Conservation (phyloP, 2,113 vertebrate genomes). For the Nibea albiflora region DNA sequence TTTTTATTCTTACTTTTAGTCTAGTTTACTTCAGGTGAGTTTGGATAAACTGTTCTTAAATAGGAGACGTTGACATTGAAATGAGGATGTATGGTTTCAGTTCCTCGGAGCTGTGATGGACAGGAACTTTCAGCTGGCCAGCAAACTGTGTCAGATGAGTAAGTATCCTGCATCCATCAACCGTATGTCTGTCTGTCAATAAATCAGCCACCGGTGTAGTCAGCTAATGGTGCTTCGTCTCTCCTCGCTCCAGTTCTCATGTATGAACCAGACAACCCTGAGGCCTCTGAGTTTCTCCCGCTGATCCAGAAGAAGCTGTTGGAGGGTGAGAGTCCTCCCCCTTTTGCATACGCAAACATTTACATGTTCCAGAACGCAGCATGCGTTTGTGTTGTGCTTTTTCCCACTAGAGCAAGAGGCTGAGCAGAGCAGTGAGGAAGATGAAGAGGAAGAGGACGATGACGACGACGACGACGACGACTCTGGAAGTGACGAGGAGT, state of each 20-base stretch:
- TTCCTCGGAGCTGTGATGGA: conserved; percentile 87
- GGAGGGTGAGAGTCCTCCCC: conserved; percentile 73
- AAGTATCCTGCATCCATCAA: conserved; percentile 64
- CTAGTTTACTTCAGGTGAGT: neutral
- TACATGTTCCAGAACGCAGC: neutral
- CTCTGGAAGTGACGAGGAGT: conserved; percentile 64
- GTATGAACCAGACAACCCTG: conserved; percentile 87
- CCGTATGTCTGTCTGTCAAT: conserved; percentile 25
- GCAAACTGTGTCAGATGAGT: conserved; percentile 91
- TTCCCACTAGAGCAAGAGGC: conserved; percentile 47
- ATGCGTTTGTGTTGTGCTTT: neutral
- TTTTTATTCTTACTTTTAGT: neutral
- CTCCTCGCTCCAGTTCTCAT: conserved; percentile 82
- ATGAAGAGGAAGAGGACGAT: conserved; percentile 43
- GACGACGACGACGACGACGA: conserved; percentile 33
- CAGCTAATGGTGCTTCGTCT: conserved; percentile 35
- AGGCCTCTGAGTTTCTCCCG: conserved; percentile 85
- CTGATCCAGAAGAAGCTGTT: conserved; percentile 86
- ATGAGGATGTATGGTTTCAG: conserved; percentile 75
- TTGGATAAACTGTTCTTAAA: neutral
- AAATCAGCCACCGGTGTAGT: neutral
- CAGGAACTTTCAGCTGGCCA: conserved; percentile 81
- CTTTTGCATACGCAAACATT: neutral
- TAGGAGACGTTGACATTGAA: neutral
- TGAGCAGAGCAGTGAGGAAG: conserved; percentile 56